Evolutionary conservation across 2,888 invertebrate genomes (phyloP).

Genomic region (Lycophotia porphyrea): DNA sequence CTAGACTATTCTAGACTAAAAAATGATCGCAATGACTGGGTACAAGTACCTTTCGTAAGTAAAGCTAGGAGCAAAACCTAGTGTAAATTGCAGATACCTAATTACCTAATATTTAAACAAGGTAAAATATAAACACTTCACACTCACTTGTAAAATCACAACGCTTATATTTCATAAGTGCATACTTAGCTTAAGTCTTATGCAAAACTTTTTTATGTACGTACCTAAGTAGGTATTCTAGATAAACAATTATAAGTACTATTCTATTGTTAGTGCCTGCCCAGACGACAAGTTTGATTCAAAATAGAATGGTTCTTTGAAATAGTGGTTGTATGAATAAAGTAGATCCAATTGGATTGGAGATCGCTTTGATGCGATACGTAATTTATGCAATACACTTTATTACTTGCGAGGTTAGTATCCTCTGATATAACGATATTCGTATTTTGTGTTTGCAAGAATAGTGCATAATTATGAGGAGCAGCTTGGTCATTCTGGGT

Average conservation of each 20-base stretch:
- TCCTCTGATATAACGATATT: constrained; percentile 9
- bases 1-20: no score
- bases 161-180: constrained; percentile 8
- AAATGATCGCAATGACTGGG: no score
- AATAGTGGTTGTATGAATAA: background rate
- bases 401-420: background rate
- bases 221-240: background rate
- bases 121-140: background rate
- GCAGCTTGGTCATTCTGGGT: background rate
- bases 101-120: constrained; percentile 10
- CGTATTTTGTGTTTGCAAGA: background rate
- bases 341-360: constrained; percentile 1
- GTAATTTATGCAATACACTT: constrained; percentile 17
- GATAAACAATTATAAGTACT: background rate
- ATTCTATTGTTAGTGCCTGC: background rate
- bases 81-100: background rate
- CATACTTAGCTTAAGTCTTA: constrained; percentile 18
- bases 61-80: background rate
- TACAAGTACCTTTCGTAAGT: no score
- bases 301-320: constrained; percentile 13
- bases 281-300: constrained; percentile 25
- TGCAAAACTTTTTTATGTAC: constrained; percentile 9
- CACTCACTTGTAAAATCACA: constrained; percentile 15
- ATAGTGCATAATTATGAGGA: background rate
- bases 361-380: constrained; percentile 8